Conservation (phyloP, 2,888 invertebrate species). For the Ormyrus thymus region DNA sequence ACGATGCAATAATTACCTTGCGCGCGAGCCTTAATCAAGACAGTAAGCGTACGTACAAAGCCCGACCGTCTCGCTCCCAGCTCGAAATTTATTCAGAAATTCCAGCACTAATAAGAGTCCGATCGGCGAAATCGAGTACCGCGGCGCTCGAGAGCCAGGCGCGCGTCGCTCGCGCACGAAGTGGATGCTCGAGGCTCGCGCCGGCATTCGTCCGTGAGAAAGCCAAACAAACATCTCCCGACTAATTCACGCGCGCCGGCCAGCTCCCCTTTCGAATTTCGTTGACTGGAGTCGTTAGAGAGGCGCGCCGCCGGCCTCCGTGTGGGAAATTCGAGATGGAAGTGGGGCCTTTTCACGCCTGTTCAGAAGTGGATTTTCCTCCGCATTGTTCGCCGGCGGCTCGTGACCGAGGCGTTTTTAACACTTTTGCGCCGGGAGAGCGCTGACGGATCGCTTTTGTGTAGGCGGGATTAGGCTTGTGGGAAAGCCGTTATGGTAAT, state of each 20-base stretch:
- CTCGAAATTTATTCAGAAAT: too few relatives aligned
- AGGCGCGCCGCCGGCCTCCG: not conserved
- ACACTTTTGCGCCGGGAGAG: not conserved
- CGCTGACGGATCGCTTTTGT: too few relatives aligned
- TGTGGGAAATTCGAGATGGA: constrained; percentile 25
- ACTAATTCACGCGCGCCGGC: constrained; percentile 31
- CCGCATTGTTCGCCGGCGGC: too few relatives aligned
- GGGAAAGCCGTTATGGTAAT: too few relatives aligned
- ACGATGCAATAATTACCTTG: too few relatives aligned
- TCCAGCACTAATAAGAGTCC: too few relatives aligned
- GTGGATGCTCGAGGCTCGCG: constrained; percentile 59
- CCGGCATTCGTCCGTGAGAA: constrained; percentile 68
- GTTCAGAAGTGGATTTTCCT: not conserved
- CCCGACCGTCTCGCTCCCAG: too few relatives aligned
- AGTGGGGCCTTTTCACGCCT: not conserved
- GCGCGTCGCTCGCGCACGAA: not conserved
- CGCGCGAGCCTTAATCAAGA: too few relatives aligned
- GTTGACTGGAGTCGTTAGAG: constrained; percentile 4
- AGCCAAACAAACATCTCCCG: constrained; percentile 72
- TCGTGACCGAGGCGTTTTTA: not conserved
- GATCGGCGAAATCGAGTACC: not conserved
- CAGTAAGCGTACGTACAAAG: too few relatives aligned
- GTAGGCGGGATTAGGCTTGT: too few relatives aligned
- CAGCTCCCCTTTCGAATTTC: constrained; percentile 2
- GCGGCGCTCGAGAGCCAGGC: not conserved